Evolutionary conservation across 1,140 invertebrate species (phyloP), one percentile per base, ranked within the genome.

Genomic region (Ceratosolen solmsi): DNA sequence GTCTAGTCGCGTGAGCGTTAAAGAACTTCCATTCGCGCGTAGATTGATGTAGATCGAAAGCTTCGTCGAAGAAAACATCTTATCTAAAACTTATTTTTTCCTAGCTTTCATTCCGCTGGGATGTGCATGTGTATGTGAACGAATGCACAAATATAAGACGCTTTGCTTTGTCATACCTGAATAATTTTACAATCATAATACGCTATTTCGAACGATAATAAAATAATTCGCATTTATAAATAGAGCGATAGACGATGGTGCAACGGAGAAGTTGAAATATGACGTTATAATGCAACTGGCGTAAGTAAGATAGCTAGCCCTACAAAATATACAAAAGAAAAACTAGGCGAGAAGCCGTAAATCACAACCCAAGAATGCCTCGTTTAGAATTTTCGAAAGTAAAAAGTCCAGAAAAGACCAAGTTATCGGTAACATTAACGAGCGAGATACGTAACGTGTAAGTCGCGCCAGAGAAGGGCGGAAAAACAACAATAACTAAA

Each of bases 1-100:
- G 41, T 72, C 70, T 72, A 72, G 41, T 49, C 25, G 70, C 8
- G n/a, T 51, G 41, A 36, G 41, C 36, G 38, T 72, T 72, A 51
- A n/a, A n/a, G n/a, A n/a, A n/a, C n/a, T 72, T 49, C 27, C 60
- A 20, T 72, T 72, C 70, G 46, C 38, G 46, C 46, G n/a, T 1
- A 51, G 70, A 46, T 72, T 41, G 41, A 72, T 72, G 25, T n/a
- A 49, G 41, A 13, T 49, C 1, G 36, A 46, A 68, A 41, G 22
- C 15, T 41, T 41, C 17, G 15, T 17, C 41, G 33, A 17, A 25
- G 68, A 46, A 49, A 49, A 72, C n/a, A 2, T 27, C 41, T 49
- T 25, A 8, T 72, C 25, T 0, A 27, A 46, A 72, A 30, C 70
- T 51, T n/a, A n/a, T n/a, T 49, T 27, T 49, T 13, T 27, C 41